phyloP scores from a whole-genome alignment of 2,113 vertebrate genomes.

The Ophthalmotilapia sp. region DNA sequence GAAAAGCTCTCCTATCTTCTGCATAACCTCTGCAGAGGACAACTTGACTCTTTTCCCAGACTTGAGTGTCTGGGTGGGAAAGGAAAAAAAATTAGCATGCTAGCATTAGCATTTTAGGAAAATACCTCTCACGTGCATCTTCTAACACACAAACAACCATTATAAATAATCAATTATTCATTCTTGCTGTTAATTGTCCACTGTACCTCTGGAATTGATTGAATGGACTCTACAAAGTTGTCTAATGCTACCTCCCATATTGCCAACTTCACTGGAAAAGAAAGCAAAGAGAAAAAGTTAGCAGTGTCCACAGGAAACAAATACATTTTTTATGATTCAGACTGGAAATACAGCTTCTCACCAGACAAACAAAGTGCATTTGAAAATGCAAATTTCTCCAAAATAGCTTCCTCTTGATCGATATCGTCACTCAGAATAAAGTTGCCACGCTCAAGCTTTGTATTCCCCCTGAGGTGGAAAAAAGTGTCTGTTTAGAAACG shows the following conservation, averaged over 20 bases:
- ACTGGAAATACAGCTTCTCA: slow-evolving; percentile 35
- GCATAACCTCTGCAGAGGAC: slow-evolving; percentile 94
- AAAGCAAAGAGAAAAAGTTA: neutral
- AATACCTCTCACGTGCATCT: neutral
- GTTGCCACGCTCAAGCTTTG: slow-evolving; percentile 85
- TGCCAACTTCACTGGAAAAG: slow-evolving; percentile 87
- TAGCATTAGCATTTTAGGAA: neutral
- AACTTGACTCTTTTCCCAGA: slow-evolving; percentile 85
- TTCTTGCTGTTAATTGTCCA: neutral
- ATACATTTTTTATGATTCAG: neutral
- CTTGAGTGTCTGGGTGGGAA: slow-evolving; percentile 78
- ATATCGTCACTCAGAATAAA: slow-evolving; percentile 80
- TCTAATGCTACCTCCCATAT: slow-evolving; percentile 96
- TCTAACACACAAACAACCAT: neutral
- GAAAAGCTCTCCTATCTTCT: slow-evolving; percentile 96
- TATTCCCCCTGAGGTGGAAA: slow-evolving; percentile 76
- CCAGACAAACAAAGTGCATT: slow-evolving; percentile 94
- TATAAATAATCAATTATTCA: slow-evolving; percentile 1
- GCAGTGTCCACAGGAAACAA: neutral
- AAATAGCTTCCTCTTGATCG: slow-evolving; percentile 75
- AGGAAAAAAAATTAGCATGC: neutral
- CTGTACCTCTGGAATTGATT: slow-evolving; percentile 94
- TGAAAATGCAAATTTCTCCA: slow-evolving; percentile 97
- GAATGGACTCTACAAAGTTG: slow-evolving; percentile 94
- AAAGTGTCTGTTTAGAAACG: neutral